phyloP scores from a whole-genome alignment of 2,888 invertebrate genomes.

The Bruchidius siliquastri region DNA sequence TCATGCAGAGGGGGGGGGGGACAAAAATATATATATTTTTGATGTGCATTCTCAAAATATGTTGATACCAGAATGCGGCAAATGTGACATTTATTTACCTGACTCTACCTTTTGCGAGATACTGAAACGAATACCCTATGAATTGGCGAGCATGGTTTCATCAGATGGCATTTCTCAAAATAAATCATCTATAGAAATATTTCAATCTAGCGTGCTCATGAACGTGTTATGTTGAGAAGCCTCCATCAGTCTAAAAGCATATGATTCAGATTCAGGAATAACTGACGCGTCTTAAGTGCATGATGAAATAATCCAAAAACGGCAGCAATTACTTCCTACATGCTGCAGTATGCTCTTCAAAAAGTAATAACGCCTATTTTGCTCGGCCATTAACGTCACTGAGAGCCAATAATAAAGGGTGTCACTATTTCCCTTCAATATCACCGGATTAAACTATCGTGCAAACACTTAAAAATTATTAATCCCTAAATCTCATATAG shows the following conservation, averaged over 20 bases:
- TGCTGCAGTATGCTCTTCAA: conserved; percentile 3
- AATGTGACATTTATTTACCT: too few relatives aligned
- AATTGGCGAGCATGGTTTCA: too few relatives aligned
- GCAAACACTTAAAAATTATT: conserved; percentile 15
- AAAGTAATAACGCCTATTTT: conserved; percentile 24
- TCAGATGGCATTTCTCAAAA: too few relatives aligned
- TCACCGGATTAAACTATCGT: conserved; percentile 26
- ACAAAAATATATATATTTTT: too few relatives aligned
- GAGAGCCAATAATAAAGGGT: conserved; percentile 16
- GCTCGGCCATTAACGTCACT: conserved; percentile 11
- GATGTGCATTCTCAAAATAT: too few relatives aligned
- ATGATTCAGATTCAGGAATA: not conserved
- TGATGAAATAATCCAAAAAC: not conserved
- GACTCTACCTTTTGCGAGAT: too few relatives aligned
- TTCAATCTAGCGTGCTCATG: too few relatives aligned
- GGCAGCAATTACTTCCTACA: not conserved
- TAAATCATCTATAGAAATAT: too few relatives aligned
- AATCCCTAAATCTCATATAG: conserved; percentile 32
- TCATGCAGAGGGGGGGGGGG: too few relatives aligned
- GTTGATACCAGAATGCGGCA: too few relatives aligned
- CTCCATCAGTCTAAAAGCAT: not conserved
- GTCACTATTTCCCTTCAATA: conserved; percentile 28
- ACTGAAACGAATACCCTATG: too few relatives aligned
- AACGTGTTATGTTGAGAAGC: too few relatives aligned
- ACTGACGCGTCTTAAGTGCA: not conserved